Conservation (phyloP, 2,888 invertebrate genomes). For the Caenorhabditis uteleia region DNA sequence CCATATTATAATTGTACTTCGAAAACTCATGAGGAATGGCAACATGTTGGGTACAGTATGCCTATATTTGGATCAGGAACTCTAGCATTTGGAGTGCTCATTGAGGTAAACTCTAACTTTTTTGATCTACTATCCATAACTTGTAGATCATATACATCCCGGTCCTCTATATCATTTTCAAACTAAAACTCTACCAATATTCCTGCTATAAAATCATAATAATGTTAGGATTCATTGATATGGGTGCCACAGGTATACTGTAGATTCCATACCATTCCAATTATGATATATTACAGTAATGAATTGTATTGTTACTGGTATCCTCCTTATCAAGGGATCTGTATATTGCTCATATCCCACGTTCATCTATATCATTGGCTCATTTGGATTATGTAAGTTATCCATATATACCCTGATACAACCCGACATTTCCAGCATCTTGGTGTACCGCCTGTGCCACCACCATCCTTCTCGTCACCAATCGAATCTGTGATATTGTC, state of each 20-base stretch:
- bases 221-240: slow-evolving; percentile 25
- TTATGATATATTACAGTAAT: too few species aligned
- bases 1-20: slow-evolving; percentile 28
- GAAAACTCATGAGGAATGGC: slow-evolving; percentile 18
- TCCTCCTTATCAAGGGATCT: slow-evolving; percentile 12
- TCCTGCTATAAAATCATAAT: slow-evolving; percentile 34
- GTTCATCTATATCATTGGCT: slow-evolving; percentile 19
- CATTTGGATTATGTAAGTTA: slow-evolving; percentile 11
- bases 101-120: too few species aligned
- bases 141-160: slow-evolving; percentile 22
- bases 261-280: too few species aligned
- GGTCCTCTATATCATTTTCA: slow-evolving; percentile 13
- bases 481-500: slow-evolving; percentile 15
- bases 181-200: slow-evolving; percentile 12
- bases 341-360: slow-evolving; percentile 22
- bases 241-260: too few species aligned
- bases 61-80: slow-evolving; percentile 10
- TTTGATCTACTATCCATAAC: too few species aligned
- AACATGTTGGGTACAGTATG: neutral
- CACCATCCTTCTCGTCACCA: slow-evolving; percentile 16
- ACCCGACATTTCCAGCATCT: too few species aligned
- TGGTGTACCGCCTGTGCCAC: slow-evolving; percentile 27
- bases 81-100: slow-evolving; percentile 11
- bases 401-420: too few species aligned
- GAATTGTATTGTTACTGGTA: slow-evolving; percentile 28